Evolutionary conservation across 2,113 vertebrate species (phyloP), one percentile per base, ranked within the genome.

Genomic region (Saiga tatarica): DNA sequence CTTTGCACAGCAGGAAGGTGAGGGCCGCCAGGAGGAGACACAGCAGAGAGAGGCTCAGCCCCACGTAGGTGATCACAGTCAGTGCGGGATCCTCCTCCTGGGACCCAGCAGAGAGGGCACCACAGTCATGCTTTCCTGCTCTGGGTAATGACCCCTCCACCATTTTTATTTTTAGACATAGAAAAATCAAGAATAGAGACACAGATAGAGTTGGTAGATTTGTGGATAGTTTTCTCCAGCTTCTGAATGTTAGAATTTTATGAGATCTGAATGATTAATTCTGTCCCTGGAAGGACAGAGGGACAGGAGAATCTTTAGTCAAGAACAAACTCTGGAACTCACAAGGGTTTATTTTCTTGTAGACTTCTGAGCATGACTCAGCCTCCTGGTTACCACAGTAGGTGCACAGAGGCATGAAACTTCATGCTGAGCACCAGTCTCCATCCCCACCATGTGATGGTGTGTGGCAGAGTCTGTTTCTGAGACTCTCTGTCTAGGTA

Each of bases 1-100:
- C 30, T 23, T 39, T 95, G 92, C 98, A 99, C 74, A 98, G 74
- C 14, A 95, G 89, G 95, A 99, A 98, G 45, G 97, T 98, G 96
- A 98, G 88, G 76, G 97, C 71, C 0, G 98, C 97, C 87, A 98
- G 91, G 89, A 83, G 19, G 60, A 98, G 97, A 93, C 97, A 99
- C 21, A 98, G 84, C 53, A 98, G 93, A 16, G 98, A 98, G 1
- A 98, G 59, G 87, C 93, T 26, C 45, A 98, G 93, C 6, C 94
- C 97, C 45, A 97, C 4, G 0, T 33, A 39, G 71, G 96, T 97
- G 91, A 98, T 16, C 57, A 95, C 0, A 0, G 1, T 4, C 53
- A 98, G 57, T 16, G 5, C 2, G 0, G 5, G 4, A 26, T 95
- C 84, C 0, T 93, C 59, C 1, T 52, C 71, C 98, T 97, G 86